Conservation (phyloP, 2,888 invertebrate genomes). For the Lasioglossum vierecki region DNA sequence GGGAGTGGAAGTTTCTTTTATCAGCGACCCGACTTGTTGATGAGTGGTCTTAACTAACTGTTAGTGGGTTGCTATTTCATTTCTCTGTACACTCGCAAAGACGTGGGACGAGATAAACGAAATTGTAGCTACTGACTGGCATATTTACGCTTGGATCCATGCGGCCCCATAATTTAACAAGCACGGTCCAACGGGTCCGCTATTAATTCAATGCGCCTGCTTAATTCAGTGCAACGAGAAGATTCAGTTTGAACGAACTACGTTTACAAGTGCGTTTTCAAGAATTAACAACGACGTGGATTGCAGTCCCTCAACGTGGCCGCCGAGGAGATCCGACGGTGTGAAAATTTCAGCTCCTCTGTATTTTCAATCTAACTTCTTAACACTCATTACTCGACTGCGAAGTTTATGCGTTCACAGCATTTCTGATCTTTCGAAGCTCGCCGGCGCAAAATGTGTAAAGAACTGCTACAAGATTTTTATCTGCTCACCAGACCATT, state of each 20-base stretch:
- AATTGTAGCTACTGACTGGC: background rate
- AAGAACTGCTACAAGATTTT: background rate
- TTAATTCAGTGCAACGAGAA: background rate
- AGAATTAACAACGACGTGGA: background rate
- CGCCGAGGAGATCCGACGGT: background rate
- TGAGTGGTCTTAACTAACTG: background rate
- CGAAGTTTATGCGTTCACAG: background rate
- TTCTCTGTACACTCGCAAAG: background rate
- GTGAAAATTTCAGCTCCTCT: background rate
- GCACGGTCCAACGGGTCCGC: background rate
- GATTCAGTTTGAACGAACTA: background rate
- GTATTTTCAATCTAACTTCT: background rate
- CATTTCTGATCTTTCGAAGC: background rate
- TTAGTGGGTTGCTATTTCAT: background rate
- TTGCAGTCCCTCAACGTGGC: background rate
- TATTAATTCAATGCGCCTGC: background rate
- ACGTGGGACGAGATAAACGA: background rate
- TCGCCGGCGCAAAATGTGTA: background rate
- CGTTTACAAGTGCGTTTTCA: background rate
- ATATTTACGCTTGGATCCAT: background rate
- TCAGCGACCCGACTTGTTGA: background rate
- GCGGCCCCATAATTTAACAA: background rate
- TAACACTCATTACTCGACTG: background rate
- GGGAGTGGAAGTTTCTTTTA: background rate
- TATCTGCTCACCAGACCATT: background rate